Evolutionary conservation across 1,140 invertebrate species (phyloP).

Genomic region (Propsilocerus akamusi): DNA sequence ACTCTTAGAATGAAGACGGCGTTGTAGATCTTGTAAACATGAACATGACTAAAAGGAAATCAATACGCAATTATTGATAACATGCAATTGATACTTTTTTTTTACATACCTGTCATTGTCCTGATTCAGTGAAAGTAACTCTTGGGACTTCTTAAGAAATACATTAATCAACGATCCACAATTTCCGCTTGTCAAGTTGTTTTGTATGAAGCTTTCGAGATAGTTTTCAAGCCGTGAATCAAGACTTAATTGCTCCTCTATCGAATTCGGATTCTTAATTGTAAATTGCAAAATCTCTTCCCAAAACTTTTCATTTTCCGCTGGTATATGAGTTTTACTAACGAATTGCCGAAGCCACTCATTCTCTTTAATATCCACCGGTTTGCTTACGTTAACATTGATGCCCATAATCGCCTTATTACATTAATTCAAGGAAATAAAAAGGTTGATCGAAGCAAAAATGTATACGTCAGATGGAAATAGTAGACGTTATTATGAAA

Average conservation of each 20-base stretch:
- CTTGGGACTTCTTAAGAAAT: slow-evolving; percentile 55
- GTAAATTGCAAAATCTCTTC: slow-evolving; percentile 61
- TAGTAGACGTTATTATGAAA: too few species aligned
- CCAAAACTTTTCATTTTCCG: slow-evolving; percentile 80
- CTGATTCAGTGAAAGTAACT: slow-evolving; percentile 61
- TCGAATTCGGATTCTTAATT: slow-evolving; percentile 16
- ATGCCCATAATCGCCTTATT: slow-evolving; percentile 62
- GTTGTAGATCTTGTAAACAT: slow-evolving; percentile 91
- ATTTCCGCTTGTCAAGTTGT: slow-evolving; percentile 75
- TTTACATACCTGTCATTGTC: slow-evolving; percentile 60
- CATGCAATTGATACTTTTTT: slow-evolving; percentile 2
- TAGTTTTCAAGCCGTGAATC: slow-evolving; percentile 56
- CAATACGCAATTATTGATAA: slow-evolving; percentile 7
- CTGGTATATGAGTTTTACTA: slow-evolving; percentile 55
- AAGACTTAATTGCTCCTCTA: slow-evolving; percentile 57
- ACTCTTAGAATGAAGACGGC: slow-evolving; percentile 78
- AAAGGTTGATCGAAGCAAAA: too few species aligned
- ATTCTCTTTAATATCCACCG: slow-evolving; percentile 66
- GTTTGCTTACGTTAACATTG: slow-evolving; percentile 45
- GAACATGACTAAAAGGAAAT: slow-evolving; percentile 30
- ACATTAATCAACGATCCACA: slow-evolving; percentile 69
- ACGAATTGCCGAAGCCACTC: slow-evolving; percentile 61
- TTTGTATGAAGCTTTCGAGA: slow-evolving; percentile 50
- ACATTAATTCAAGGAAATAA: too few species aligned
- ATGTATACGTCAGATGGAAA: too few species aligned